Evolutionary conservation across 2,888 invertebrate species (phyloP).

Genomic region (Platycnemis pennipes): DNA sequence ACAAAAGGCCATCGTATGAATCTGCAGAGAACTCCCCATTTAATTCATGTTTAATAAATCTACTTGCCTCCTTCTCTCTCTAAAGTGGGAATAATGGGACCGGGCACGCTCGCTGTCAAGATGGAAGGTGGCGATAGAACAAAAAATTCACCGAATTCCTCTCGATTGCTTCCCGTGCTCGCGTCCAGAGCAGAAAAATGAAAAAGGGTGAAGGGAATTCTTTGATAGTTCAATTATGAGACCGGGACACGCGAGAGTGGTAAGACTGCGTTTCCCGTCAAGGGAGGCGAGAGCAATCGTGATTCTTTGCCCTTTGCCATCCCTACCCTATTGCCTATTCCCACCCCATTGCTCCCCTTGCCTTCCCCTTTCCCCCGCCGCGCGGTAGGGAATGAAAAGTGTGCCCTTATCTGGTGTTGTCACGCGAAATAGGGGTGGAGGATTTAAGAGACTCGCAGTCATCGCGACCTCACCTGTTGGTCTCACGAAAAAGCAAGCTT

Average conservation of each 20-base stretch:
- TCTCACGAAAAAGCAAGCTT: conserved; percentile 17
- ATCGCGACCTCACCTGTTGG: conserved; percentile 54
- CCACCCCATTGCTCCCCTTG: too few species aligned
- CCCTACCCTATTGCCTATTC: too few species aligned
- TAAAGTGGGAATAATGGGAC: not conserved
- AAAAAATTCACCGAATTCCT: not conserved
- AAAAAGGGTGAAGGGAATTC: not conserved
- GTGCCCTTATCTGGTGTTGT: not conserved
- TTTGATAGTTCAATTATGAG: conserved; percentile 36
- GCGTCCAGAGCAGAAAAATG: not conserved
- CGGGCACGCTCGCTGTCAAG: not conserved
- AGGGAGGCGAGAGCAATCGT: not conserved
- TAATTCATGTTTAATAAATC: not conserved
- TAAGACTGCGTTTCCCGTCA: not conserved
- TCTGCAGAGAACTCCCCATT: too few species aligned
- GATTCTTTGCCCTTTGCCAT: not conserved
- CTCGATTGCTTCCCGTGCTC: not conserved
- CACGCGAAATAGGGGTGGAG: conserved; percentile 40
- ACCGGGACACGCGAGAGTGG: not conserved
- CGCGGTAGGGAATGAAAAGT: not conserved
- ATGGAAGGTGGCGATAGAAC: not conserved
- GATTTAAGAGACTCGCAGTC: not conserved
- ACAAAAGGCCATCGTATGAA: too few species aligned
- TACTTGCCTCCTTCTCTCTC: not conserved
- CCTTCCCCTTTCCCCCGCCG: too few species aligned